phyloP scores from a whole-genome alignment of 1,140 invertebrate genomes.

The Papilio glaucus region DNA sequence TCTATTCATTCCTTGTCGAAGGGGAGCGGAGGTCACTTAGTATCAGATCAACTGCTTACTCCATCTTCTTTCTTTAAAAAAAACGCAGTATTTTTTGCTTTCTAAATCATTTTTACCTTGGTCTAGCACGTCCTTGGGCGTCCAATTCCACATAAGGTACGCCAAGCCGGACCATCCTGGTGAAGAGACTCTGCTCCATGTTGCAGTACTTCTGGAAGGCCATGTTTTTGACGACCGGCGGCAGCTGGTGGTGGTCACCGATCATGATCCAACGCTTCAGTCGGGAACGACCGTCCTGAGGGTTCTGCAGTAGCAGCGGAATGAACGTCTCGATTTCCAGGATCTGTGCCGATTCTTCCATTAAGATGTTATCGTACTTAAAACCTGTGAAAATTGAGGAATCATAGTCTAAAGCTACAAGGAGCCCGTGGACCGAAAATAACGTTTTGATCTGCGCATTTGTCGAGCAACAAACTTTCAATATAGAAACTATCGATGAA shows the following conservation, averaged over 20 bases:
- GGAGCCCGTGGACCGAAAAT: too few species aligned
- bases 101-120: constrained; percentile 85
- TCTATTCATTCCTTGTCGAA: too few species aligned
- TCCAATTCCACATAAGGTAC: constrained; percentile 99
- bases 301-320: constrained; percentile 98
- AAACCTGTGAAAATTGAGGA: constrained; percentile 87
- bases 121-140: constrained; percentile 97
- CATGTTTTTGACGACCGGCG: constrained; percentile 99
- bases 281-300: constrained; percentile 97
- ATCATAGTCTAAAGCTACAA: too few species aligned
- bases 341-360: constrained; percentile 99
- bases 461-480: too few species aligned
- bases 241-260: constrained; percentile 99
- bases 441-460: too few species aligned
- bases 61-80: background rate
- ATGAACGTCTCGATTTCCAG: constrained; percentile 99
- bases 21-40: too few species aligned
- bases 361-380: constrained; percentile 99
- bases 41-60: too few species aligned
- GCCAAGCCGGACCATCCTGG: constrained; percentile 88
- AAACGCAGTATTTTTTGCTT: background rate
- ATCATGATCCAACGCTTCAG: constrained; percentile 99
- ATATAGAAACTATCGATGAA: too few species aligned
- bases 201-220: constrained; percentile 99
- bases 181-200: constrained; percentile 99